Evolutionary conservation across 1,140 invertebrate genomes (phyloP).

Genomic region (Dysdera silvatica): DNA sequence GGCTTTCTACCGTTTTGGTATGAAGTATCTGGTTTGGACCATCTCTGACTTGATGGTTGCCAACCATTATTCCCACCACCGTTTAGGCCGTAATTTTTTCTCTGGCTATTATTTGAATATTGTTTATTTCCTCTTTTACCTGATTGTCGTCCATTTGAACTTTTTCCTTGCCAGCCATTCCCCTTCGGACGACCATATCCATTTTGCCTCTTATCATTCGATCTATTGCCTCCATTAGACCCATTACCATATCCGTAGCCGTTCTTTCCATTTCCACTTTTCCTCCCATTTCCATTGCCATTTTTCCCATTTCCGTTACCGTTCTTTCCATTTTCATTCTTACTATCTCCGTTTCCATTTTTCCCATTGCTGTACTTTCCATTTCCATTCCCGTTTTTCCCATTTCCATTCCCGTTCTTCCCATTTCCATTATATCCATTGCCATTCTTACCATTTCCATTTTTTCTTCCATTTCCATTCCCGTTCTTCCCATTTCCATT

Average conservation of each 20-base stretch:
- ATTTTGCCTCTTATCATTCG: background rate
- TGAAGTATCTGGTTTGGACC: too few species aligned
- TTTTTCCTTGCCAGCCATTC: too few species aligned
- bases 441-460: background rate
- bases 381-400: background rate
- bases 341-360: background rate
- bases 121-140: too few species aligned
- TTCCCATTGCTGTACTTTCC: slow-evolving; percentile 15
- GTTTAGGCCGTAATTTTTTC: too few species aligned
- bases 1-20: too few species aligned
- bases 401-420: background rate
- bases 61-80: too few species aligned
- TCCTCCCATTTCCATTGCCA: background rate
- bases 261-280: background rate
- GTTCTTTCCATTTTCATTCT: background rate
- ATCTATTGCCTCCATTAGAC: background rate
- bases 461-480: background rate
- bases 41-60: too few species aligned
- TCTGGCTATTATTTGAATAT: too few species aligned
- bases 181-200: too few species aligned
- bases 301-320: background rate
- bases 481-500: slow-evolving; percentile 1
- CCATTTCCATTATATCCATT: background rate
- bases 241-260: background rate
- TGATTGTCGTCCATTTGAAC: too few species aligned